Conservation (phyloP, 2,888 invertebrate species). For the Dinocampus coccinellae region DNA sequence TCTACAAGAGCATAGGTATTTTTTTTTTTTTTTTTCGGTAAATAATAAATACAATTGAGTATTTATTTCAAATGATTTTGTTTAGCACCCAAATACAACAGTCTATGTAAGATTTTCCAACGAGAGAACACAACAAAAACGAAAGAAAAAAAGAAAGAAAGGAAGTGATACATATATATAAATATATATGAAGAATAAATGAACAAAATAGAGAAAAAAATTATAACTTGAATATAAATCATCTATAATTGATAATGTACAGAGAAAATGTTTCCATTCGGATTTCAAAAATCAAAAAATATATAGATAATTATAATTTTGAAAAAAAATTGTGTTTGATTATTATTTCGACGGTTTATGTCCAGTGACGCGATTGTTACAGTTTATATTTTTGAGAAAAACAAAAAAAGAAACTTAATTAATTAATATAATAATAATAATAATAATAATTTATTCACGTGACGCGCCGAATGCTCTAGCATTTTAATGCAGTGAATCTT, state of each 20-base stretch:
- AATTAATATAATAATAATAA: too few species aligned
- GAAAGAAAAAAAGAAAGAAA: too few species aligned
- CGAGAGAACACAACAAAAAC: conserved; percentile 28
- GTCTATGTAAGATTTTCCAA: conserved; percentile 33
- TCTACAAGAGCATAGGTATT: background rate
- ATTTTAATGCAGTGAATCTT: conserved; percentile 49
- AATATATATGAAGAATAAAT: conserved; percentile 18
- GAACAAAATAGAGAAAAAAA: conserved; percentile 34
- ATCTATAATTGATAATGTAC: conserved; percentile 58
- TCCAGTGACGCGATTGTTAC: conserved; percentile 55
- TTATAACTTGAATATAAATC: conserved; percentile 36
- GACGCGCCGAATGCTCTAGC: conserved; percentile 57
- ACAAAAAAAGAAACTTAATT: background rate
- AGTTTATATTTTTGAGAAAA: background rate
- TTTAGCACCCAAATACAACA: conserved; percentile 21
- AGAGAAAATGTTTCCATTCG: conserved; percentile 59
- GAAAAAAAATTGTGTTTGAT: conserved; percentile 51
- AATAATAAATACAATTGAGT: background rate
- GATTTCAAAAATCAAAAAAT: conserved; percentile 49
- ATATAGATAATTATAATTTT: conserved; percentile 67
- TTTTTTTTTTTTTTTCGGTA: conserved; percentile 3
- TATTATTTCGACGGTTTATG: conserved; percentile 44
- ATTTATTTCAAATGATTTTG: background rate
- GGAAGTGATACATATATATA: too few species aligned
- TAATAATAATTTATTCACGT: conserved; percentile 41